Conservation (phyloP, 2,113 vertebrate genomes). For the Carassius carassius region DNA sequence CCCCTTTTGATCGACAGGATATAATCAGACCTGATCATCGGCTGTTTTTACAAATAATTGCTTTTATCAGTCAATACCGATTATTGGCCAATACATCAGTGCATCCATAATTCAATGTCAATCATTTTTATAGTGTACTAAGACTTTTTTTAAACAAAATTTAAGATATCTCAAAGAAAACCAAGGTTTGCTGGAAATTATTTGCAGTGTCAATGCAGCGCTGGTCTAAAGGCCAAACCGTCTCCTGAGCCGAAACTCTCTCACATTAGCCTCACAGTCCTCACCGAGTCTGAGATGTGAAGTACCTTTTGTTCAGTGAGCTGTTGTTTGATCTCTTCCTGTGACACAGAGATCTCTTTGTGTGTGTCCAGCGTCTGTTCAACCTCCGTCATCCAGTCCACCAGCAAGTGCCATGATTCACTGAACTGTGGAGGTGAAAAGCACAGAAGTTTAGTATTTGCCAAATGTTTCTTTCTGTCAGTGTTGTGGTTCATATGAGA, state of each 20-base stretch:
- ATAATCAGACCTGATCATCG: no score
- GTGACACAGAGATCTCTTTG: constrained; percentile 73
- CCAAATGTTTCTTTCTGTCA: background rate
- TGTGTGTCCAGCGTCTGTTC: constrained; percentile 77
- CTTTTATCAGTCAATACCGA: no score
- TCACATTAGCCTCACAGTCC: background rate
- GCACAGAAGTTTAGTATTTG: background rate
- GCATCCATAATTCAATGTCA: background rate
- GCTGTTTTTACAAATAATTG: no score
- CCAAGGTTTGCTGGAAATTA: background rate
- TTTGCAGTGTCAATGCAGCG: background rate
- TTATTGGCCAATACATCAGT: no score
- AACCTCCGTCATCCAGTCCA: constrained; percentile 84
- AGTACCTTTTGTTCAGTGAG: constrained; percentile 83
- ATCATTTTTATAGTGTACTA: no score
- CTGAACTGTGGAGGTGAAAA: constrained; percentile 73
- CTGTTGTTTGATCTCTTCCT: constrained; percentile 84
- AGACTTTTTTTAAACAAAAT: no score
- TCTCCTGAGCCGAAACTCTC: background rate
- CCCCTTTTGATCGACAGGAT: no score
- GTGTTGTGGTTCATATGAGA: background rate
- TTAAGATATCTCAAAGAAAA: no score
- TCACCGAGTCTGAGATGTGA: background rate
- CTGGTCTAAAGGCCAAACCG: background rate
- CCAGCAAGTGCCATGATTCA: constrained; percentile 81